Base-by-base conservation (phyloP, 1,140 invertebrate species). In the Tetraneura akinire region DNA sequence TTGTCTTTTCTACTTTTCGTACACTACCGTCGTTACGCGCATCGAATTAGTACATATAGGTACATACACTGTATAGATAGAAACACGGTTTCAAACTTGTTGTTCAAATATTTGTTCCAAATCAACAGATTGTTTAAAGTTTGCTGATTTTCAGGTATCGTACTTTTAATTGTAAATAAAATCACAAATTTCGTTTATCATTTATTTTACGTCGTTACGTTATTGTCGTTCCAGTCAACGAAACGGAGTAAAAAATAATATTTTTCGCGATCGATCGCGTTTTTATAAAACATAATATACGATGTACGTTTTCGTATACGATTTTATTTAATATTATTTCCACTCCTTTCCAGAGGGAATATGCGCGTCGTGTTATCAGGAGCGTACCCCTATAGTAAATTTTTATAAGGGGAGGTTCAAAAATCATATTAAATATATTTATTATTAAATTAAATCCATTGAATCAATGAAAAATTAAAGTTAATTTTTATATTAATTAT, bases 71-170 rank as follows among this genome's bases (percentile, higher is more conserved):
- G n/a, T n/a, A n/a, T n/a, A n/a, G n/a, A n/a, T n/a, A n/a, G 32
- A 37, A 37, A 37, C 32, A 37, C 8, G 32, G 32, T 62, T 62
- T 32, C 60, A 10, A 62, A 62, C 26, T 62, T 8, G 2, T 23
- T 6, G 23, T 3, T 32, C 18, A 62, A 62, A 62, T 18, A 62
- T 62, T 62, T 62, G 14, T 32, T 62, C 60, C 10, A 18, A 62
- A 62, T 62, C 26, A 62, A 62, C 29, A 62, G 26, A 62, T 62
- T 62, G 60, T n/a, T 62, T 62, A 32, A 32, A 29, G 26, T 62
- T 32, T 29, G 16, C 29, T 18, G 26, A 29, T 62, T n/a, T n/a
- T 29, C 32, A 14, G 8, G 32, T 8, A 8, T 37, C 8, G 14
- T 18, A 14, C 32, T 29, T 62, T 62, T 32, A 10, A 32, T 32